phyloP scores from a whole-genome alignment of 2,797 vertebrate species.

The Sorex maritimensis region DNA sequence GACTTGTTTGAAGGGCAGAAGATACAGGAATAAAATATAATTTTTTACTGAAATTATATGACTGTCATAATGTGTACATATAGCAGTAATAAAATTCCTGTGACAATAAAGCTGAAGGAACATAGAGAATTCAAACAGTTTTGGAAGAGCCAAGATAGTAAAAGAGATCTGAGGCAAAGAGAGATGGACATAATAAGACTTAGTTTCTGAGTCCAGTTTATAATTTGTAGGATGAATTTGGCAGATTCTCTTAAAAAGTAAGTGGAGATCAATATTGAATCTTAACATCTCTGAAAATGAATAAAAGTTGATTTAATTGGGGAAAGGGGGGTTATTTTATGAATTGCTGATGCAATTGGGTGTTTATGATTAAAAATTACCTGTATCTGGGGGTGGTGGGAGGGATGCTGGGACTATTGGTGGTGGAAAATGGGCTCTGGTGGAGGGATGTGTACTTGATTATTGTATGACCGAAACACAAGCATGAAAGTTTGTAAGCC shows the following conservation, averaged over 20 bases:
- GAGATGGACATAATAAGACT: background rate
- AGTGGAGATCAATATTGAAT: constrained; percentile 32
- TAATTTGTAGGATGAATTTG: constrained; percentile 19
- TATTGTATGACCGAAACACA: too few relatives aligned
- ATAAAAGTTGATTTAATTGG: constrained; percentile 64
- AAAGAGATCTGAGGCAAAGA: background rate
- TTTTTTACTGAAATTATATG: background rate
- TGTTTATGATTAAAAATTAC: constrained; percentile 73
- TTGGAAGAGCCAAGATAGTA: background rate
- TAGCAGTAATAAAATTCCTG: background rate
- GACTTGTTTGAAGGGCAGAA: constrained; percentile 41
- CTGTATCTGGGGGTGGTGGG: background rate
- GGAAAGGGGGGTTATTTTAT: constrained; percentile 28
- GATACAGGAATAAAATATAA: background rate
- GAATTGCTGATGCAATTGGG: constrained; percentile 78
- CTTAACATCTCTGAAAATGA: constrained; percentile 34
- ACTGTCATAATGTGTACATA: background rate
- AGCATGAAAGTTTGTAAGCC: too few relatives aligned
- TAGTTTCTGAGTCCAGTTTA: background rate
- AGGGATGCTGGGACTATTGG: too few relatives aligned
- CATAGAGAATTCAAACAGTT: background rate
- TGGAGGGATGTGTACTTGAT: too few relatives aligned
- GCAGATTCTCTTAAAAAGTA: constrained; percentile 35
- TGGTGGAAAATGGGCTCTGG: too few relatives aligned
- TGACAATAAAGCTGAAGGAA: background rate